These are phyloP conservation scores for Phyllotreta cruciferae DNA, from an alignment of 2,888 invertebrate genomes.

Conservation along the genomic window DNA sequence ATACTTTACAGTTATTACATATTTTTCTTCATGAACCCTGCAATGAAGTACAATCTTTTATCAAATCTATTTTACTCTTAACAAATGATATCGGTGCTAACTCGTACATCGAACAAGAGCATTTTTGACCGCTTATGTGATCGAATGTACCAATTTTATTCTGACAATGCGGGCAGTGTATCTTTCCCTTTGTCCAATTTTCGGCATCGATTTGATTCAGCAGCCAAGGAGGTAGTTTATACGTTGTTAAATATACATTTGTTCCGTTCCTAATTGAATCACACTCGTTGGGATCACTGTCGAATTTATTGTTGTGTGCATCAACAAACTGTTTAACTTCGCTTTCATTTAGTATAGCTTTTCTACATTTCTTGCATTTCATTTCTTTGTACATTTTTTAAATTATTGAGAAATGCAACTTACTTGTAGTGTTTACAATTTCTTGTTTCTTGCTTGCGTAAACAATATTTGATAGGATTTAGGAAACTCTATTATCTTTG, in stretches of 20 bases:
- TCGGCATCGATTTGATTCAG: constrained; percentile 62
- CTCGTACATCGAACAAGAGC: constrained; percentile 64
- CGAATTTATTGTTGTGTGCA: constrained; percentile 46
- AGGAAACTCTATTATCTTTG: not conserved
- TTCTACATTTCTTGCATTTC: constrained; percentile 56
- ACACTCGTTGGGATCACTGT: constrained; percentile 36
- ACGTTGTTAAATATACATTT: constrained; percentile 64
- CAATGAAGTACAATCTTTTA: constrained; percentile 22
- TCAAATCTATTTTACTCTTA: constrained; percentile 69
- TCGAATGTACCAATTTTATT: constrained; percentile 72
- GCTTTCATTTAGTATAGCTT: constrained; percentile 45
- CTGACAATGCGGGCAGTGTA: constrained; percentile 69
- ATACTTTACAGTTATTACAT: constrained; percentile 24
- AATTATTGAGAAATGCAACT: not conserved
- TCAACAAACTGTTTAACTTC: constrained; percentile 47
- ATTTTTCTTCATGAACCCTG: constrained; percentile 1
- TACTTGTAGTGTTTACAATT: not conserved
- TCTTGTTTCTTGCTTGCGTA: not conserved
- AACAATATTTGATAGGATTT: too few species aligned
- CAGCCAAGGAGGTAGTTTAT: constrained; percentile 67
- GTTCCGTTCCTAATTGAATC: constrained; percentile 44
- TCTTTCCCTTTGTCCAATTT: constrained; percentile 72
- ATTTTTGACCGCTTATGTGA: constrained; percentile 70
- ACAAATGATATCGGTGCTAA: constrained; percentile 69
- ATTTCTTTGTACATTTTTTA: constrained; percentile 36